Evolutionary conservation across 2,888 invertebrate species (phyloP).

Genomic region (Papilio elwesi): DNA sequence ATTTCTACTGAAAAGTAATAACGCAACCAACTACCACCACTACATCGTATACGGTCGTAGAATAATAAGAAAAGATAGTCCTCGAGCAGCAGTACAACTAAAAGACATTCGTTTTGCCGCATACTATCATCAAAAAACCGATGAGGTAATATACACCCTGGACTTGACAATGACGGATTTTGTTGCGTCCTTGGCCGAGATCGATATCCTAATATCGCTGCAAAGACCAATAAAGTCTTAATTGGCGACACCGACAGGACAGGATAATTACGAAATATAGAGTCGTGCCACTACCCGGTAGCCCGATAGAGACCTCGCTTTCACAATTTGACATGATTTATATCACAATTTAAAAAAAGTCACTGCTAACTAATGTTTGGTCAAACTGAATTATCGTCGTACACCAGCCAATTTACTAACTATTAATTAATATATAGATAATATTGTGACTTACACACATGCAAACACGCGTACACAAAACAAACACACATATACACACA

Average conservation of each 20-base stretch:
- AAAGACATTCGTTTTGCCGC: neutral
- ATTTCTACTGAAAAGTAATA: no score
- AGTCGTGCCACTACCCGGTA: constrained; percentile 5
- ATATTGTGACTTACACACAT: no score
- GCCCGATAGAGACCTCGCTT: neutral
- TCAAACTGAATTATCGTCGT: no score
- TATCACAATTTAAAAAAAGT: neutral
- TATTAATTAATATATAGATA: no score
- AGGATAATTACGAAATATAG: constrained; percentile 5
- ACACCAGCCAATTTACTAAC: no score
- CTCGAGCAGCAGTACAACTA: no score
- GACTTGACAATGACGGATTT: neutral
- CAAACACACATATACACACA: no score
- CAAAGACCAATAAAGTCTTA: constrained; percentile 1
- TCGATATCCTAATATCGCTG: constrained; percentile 3
- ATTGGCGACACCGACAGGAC: constrained; percentile 7
- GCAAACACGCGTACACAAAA: no score
- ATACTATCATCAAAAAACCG: neutral
- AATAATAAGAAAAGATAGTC: no score
- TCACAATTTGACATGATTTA: constrained; percentile 13
- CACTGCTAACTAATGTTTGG: neutral
- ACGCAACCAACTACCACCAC: no score
- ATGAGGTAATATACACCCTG: neutral
- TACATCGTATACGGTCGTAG: no score
- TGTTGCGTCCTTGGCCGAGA: constrained; percentile 7